Evolutionary conservation across 2,113 vertebrate species (phyloP), one percentile per base, ranked within the genome.

Genomic region (Hoplias malabaricus): DNA sequence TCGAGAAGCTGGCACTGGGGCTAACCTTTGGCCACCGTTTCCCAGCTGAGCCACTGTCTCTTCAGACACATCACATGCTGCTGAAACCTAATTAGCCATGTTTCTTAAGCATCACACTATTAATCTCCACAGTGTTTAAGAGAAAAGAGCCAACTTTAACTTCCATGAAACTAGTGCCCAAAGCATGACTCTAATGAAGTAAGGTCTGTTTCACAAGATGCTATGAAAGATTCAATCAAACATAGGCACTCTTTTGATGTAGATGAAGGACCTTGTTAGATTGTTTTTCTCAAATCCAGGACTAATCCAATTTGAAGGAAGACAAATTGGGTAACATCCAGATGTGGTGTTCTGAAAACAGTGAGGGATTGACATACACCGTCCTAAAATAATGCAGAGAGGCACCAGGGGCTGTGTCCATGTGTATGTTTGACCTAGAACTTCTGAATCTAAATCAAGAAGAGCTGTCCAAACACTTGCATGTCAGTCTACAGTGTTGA

Each of bases 61-160:
- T 73, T 80, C 65, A 59, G 31, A 75, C 66, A 34, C 63, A 56
- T 50, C 34, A 54, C 73, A 80, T 83, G 73, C 68, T 77, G 33
- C 57, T 57, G 67, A 80, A 71, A 83, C 25, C 11, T 54, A 79
- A 75, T 82, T 67, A 71, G 57, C 12, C 10, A 29, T 34, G 59
- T 66, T 69, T n/a, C 12, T 53, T 76, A 59, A 34, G 74, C 53
- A 42, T 43, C 12, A 11, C 36, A 19, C 27, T 36, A 59, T 82
- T 78, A 8, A 76, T 72, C 31, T 43, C 19, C 23, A 46, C 31
- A 61, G 69, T 40, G 54, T 11, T 53, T 12, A 62, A 69, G 46
- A 48, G 5, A 61, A 56, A 70, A 42, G 40, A 23, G 29, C 33
- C 50, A 66, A 66, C 36, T n/a, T 61, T 9, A 19, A 31, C 19